Evolutionary conservation across 2,797 vertebrate species (phyloP).

Genomic region (Neoniphon sammara): DNA sequence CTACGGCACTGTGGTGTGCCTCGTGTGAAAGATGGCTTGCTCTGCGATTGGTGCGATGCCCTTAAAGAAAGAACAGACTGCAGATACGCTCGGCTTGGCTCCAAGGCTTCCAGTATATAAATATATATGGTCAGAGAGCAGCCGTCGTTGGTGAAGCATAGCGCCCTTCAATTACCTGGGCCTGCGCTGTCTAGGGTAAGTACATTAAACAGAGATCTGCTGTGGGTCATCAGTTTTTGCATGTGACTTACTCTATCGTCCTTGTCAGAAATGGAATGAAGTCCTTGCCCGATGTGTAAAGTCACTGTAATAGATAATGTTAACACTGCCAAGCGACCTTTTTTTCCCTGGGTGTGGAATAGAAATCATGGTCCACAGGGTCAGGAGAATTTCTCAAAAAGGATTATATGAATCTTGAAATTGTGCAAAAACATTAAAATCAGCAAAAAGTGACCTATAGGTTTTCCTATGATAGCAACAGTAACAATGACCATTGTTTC

Average conservation of each 20-base stretch:
- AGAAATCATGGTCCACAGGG: constrained; percentile 48
- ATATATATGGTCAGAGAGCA: constrained; percentile 24
- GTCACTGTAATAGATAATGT: constrained; percentile 39
- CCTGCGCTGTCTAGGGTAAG: constrained; percentile 21
- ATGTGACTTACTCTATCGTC: constrained; percentile 44
- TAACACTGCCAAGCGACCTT: constrained; percentile 43
- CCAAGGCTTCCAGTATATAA: constrained; percentile 15
- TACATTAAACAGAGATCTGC: constrained; percentile 56
- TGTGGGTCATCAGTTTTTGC: constrained; percentile 54
- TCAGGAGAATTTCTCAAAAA: constrained; percentile 40
- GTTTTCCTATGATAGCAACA: not conserved
- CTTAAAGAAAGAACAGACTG: constrained; percentile 1
- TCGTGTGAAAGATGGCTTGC: constrained; percentile 18
- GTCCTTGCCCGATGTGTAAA: constrained; percentile 39
- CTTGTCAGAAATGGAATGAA: constrained; percentile 44
- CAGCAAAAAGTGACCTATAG: not conserved
- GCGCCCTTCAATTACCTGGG: constrained; percentile 46
- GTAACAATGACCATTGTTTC: not conserved
- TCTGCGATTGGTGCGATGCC: constrained; percentile 19
- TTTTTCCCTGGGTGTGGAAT: constrained; percentile 24
- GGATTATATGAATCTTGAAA: constrained; percentile 41
- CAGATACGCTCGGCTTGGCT: constrained; percentile 4
- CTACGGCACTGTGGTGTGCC: not conserved
- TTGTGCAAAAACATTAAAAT: constrained; percentile 33
- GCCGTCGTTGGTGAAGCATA: constrained; percentile 17